Percentiles rank a stretch among this genome's conserved stretches.
Conservation (phyloP, 2,113 vertebrate genomes). For the Atlantisia rogersi region DNA sequence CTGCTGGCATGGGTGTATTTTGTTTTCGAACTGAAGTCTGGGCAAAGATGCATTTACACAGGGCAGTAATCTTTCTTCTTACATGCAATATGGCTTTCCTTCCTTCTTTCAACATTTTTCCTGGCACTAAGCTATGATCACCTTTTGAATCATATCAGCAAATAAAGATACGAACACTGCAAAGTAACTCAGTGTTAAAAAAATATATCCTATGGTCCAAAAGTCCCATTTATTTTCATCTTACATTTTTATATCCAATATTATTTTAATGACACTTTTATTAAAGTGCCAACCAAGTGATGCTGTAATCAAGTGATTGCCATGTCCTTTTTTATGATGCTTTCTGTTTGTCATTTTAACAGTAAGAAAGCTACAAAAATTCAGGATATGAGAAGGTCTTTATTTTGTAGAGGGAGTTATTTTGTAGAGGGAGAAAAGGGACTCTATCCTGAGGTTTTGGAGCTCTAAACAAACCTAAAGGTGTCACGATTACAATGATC, state of each 20-base stretch:
- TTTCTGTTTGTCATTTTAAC: slow-evolving; percentile 59
- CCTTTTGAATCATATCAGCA: background rate
- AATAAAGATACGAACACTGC: background rate
- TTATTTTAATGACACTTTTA: slow-evolving; percentile 60
- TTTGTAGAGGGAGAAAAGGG: slow-evolving; percentile 10
- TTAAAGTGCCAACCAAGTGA: slow-evolving; percentile 55
- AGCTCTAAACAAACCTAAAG: background rate
- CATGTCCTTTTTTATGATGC: slow-evolving; percentile 30
- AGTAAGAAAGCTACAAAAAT: slow-evolving; percentile 5
- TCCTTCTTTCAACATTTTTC: background rate
- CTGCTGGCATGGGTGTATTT: background rate
- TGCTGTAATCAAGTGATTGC: slow-evolving; percentile 13
- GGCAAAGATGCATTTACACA: background rate
- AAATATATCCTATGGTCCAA: background rate
- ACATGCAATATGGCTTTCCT: background rate
- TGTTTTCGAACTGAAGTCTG: background rate
- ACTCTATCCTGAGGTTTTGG: slow-evolving; percentile 14
- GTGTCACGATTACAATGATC: background rate
- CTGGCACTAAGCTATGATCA: background rate
- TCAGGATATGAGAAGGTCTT: background rate
- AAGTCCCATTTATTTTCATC: slow-evolving; percentile 64
- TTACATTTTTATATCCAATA: slow-evolving; percentile 45
- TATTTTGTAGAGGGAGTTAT: background rate
- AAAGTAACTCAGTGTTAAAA: background rate
- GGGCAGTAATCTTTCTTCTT: background rate